Conservation (phyloP, 1,140 invertebrate genomes). For the Dysdera silvatica region DNA sequence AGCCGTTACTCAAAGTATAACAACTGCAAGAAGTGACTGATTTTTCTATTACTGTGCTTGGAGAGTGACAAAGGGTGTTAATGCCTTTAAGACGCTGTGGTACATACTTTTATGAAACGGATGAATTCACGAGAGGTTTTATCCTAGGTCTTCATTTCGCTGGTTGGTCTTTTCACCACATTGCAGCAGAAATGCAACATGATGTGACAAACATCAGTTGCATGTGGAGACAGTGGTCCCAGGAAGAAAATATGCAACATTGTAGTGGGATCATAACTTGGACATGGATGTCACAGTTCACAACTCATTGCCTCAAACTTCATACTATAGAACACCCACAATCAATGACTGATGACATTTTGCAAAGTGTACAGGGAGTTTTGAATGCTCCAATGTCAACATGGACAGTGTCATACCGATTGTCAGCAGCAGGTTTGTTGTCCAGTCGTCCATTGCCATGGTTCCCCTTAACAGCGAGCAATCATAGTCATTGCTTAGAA, state of each 20-base stretch:
- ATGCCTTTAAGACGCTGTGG: background rate
- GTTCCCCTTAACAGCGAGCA: no score
- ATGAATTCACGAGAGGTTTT: background rate
- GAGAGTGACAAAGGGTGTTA: background rate
- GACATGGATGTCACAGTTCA: background rate
- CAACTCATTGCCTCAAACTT: background rate
- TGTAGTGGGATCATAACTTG: no score
- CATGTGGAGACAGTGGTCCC: background rate
- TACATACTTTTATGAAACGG: background rate
- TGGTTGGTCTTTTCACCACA: background rate
- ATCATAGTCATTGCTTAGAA: no score
- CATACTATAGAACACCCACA: background rate
- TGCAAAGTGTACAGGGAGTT: no score
- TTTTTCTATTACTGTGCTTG: no score
- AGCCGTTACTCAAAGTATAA: no score
- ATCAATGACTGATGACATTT: no score
- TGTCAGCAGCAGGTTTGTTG: no score
- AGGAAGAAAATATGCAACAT: background rate
- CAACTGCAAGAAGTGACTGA: no score
- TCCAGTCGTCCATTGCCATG: no score
- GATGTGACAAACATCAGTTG: background rate
- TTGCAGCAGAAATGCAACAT: background rate
- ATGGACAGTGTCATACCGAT: no score
- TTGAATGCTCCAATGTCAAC: no score
- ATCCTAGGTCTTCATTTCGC: background rate